A percentile compares a stretch with the other conserved stretches of the same genome.
Conservation (phyloP, 1,140 invertebrate genomes). For the Sesamia nonagrioides region DNA sequence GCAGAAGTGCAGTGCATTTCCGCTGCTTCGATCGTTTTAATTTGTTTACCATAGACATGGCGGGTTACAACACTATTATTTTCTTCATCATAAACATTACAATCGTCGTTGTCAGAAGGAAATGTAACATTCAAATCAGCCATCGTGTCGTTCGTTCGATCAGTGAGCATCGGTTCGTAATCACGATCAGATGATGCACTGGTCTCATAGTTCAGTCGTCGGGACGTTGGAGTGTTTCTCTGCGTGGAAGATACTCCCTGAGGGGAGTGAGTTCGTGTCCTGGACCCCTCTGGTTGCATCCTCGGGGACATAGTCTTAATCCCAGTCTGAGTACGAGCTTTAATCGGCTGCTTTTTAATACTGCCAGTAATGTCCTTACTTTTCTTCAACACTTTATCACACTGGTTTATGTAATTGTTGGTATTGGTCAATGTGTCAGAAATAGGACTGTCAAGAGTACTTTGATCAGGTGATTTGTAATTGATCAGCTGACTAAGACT, state of each 20-base stretch:
- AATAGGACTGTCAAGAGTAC: slow-evolving; percentile 62
- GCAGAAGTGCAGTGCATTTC: slow-evolving; percentile 1
- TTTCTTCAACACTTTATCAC: slow-evolving; percentile 74
- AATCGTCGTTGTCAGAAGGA: slow-evolving; percentile 77
- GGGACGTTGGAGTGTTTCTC: slow-evolving; percentile 64
- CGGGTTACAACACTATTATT: slow-evolving; percentile 36
- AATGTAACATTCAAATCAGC: slow-evolving; percentile 85
- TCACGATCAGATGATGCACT: slow-evolving; percentile 74
- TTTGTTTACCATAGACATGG: slow-evolving; percentile 40
- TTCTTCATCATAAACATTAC: neutral
- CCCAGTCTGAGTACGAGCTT: slow-evolving; percentile 49
- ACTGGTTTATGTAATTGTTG: slow-evolving; percentile 75
- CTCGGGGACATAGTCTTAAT: slow-evolving; percentile 57
- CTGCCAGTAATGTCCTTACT: slow-evolving; percentile 76
- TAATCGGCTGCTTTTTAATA: slow-evolving; percentile 66
- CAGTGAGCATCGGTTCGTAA: slow-evolving; percentile 77
- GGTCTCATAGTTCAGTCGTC: slow-evolving; percentile 76
- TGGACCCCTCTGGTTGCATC: slow-evolving; percentile 56
- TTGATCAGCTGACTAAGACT: slow-evolving; percentile 82
- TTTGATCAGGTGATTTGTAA: slow-evolving; percentile 61
- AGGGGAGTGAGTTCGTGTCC: slow-evolving; percentile 67
- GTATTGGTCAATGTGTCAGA: slow-evolving; percentile 75
- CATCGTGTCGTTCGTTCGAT: slow-evolving; percentile 85
- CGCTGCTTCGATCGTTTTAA: slow-evolving; percentile 6
- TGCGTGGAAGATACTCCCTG: slow-evolving; percentile 56